A percentile compares a stretch with the other conserved stretches of the same genome.
phyloP scores from a whole-genome alignment of 2,888 invertebrate species.

The Allolobophora icterica region DNA sequence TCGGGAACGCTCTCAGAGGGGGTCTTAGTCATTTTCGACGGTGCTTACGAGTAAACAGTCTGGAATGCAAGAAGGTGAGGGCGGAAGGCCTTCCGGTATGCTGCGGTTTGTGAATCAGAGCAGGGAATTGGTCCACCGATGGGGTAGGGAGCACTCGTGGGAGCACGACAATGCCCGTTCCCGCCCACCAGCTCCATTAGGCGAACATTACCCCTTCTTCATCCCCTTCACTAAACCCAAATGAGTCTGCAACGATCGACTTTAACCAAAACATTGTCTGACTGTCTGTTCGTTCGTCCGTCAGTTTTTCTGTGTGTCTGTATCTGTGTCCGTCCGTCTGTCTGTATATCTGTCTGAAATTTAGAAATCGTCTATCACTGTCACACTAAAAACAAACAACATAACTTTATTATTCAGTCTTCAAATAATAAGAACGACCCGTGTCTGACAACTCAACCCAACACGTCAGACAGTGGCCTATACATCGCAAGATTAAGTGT shows the following conservation, averaged over 20 bases:
- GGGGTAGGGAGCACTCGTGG: not conserved
- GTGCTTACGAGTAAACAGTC: not conserved
- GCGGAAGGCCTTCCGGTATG: constrained; percentile 14
- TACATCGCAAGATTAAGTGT: too few relatives aligned
- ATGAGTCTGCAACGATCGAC: not conserved
- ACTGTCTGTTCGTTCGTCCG: not conserved
- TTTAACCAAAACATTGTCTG: not conserved
- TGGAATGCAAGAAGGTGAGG: constrained; percentile 17
- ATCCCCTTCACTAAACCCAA: not conserved
- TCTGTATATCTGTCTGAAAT: not conserved
- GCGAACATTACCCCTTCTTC: not conserved
- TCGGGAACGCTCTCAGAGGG: not conserved
- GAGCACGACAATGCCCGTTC: not conserved
- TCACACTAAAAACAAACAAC: too few relatives aligned
- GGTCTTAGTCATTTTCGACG: not conserved
- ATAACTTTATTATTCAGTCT: too few relatives aligned
- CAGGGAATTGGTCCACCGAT: not conserved
- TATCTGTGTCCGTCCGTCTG: not conserved
- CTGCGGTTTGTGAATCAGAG: constrained; percentile 11
- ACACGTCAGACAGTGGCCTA: too few relatives aligned
- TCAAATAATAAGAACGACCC: too few relatives aligned
- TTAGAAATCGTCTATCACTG: too few relatives aligned
- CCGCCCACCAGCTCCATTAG: not conserved
- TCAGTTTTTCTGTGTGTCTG: not conserved
- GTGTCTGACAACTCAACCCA: too few relatives aligned